Evolutionary conservation across 2,797 vertebrate genomes (phyloP).

Genomic region (Schizothorax lantsangensis): DNA sequence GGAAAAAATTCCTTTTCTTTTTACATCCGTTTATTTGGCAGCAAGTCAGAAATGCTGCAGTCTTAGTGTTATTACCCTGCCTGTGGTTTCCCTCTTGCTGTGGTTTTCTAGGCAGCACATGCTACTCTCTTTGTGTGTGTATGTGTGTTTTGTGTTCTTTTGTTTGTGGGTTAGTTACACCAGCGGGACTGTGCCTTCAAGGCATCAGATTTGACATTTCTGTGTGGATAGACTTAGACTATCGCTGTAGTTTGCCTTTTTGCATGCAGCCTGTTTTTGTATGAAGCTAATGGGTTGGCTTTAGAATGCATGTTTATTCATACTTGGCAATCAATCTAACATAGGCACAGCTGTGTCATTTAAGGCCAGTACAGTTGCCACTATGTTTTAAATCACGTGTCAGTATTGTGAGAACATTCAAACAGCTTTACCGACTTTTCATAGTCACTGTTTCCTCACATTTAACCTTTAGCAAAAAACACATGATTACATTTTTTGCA

Average conservation of each 20-base stretch:
- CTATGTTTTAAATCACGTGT: conserved; percentile 64
- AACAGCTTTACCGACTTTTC: neutral
- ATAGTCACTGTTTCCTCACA: neutral
- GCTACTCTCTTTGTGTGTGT: neutral
- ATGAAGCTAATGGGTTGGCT: conserved; percentile 27
- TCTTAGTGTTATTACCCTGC: conserved; percentile 49
- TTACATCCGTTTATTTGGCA: conserved; percentile 55
- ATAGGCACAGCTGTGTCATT: conserved; percentile 31
- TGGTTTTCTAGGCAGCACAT: conserved; percentile 51
- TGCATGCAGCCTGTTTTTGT: conserved; percentile 22
- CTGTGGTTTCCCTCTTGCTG: conserved; percentile 49
- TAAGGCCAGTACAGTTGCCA: conserved; percentile 47
- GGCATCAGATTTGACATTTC: conserved; percentile 53
- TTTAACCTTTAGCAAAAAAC: neutral
- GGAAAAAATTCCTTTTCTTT: conserved; percentile 54
- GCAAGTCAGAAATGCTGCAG: conserved; percentile 53
- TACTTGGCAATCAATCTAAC: conserved; percentile 7
- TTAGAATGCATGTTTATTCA: conserved; percentile 38
- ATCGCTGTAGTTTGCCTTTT: conserved; percentile 45
- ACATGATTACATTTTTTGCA: neutral
- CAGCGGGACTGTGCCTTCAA: conserved; percentile 30
- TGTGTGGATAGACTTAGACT: conserved; percentile 49
- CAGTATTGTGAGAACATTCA: conserved; percentile 22
- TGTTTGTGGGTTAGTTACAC: conserved; percentile 55
- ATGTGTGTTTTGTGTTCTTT: conserved; percentile 36